Evolutionary conservation across 2,888 invertebrate species (phyloP).

Genomic region (Campoplex nolae): DNA sequence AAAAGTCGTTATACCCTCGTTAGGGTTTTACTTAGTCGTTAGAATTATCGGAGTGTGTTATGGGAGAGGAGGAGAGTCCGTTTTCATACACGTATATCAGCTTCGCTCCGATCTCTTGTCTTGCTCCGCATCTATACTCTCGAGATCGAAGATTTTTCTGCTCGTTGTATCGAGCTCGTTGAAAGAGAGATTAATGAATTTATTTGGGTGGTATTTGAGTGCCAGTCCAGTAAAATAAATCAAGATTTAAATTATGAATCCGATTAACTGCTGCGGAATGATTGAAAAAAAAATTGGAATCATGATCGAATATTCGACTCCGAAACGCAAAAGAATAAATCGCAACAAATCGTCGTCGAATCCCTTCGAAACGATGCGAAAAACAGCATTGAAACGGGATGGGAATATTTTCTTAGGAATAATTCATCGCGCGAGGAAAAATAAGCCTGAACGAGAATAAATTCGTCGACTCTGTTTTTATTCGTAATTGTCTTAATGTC

Average conservation of each 20-base stretch:
- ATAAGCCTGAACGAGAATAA: background rate
- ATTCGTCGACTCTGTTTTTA: background rate
- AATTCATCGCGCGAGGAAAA: background rate
- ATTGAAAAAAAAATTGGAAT: background rate
- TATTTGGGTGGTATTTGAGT: background rate
- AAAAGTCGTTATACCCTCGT: slow-evolving; percentile 68
- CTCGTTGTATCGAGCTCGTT: background rate
- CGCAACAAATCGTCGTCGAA: too few species aligned
- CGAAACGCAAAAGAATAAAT: too few species aligned
- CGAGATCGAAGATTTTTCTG: background rate
- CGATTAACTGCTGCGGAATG: background rate
- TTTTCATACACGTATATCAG: background rate
- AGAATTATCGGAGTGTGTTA: slow-evolving; percentile 34
- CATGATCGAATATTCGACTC: background rate
- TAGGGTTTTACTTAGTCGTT: slow-evolving; percentile 60
- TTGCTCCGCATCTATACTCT: background rate
- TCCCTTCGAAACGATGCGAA: background rate
- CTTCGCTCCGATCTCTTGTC: background rate
- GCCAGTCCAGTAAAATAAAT: background rate
- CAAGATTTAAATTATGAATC: background rate
- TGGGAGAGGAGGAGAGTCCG: background rate
- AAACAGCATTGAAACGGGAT: background rate
- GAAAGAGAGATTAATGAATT: background rate
- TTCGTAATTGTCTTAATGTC: background rate
- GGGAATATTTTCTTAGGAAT: background rate